Percentiles rank a stretch among this genome's conserved stretches.
phyloP scores from a whole-genome alignment of 2,113 vertebrate genomes.

The Progne subis region DNA sequence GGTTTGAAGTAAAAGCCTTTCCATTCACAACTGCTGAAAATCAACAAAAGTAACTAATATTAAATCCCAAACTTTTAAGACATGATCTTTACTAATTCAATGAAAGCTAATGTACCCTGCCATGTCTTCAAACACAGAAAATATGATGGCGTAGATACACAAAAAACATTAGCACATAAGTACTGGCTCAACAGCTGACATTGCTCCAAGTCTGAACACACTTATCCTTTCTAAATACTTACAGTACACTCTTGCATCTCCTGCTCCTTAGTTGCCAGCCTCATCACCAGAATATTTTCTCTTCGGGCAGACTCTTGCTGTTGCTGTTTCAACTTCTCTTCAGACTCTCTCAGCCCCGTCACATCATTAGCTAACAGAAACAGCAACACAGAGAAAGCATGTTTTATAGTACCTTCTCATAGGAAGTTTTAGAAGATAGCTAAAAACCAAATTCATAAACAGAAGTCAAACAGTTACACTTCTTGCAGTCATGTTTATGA shows the following conservation, averaged over 20 bases:
- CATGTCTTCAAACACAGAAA: background rate
- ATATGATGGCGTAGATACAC: rapidly evolving
- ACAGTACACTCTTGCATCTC: slow-evolving; percentile 99
- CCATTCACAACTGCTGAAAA: background rate
- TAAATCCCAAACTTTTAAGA: background rate
- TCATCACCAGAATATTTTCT: slow-evolving; percentile 98
- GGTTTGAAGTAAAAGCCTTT: background rate
- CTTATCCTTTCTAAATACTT: slow-evolving; percentile 68
- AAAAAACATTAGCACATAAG: background rate
- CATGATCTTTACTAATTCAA: background rate
- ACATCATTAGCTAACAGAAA: slow-evolving; percentile 89
- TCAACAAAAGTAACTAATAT: background rate
- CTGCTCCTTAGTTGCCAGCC: slow-evolving; percentile 97
- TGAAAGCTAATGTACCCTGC: background rate
- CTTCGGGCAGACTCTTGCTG: slow-evolving; percentile 98
- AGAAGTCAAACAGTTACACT: background rate
- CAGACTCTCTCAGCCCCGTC: slow-evolving; percentile 94
- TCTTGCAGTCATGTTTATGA: background rate
- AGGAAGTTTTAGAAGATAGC: background rate
- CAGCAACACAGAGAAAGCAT: background rate
- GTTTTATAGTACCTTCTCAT: background rate
- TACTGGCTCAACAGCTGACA: background rate
- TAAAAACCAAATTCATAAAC: background rate
- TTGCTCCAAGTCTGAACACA: background rate
- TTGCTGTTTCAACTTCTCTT: slow-evolving; percentile 98